Evolutionary conservation across 2,888 invertebrate genomes (phyloP), one percentile per base, ranked within the genome.

Genomic region (Protodeltote pygarga): DNA sequence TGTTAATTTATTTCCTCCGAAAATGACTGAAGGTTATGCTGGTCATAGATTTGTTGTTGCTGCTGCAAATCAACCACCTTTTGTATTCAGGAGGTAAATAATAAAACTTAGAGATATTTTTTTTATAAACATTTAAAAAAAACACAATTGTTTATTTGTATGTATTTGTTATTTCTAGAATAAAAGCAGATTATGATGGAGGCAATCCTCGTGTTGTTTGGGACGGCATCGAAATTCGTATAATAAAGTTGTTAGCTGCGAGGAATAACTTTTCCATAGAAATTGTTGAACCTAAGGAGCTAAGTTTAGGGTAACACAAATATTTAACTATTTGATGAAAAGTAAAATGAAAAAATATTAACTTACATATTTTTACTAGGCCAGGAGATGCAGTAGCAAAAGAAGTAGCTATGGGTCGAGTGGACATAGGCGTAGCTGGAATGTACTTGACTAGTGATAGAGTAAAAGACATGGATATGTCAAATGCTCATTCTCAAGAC

Each of bases 221-320:
- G 95, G 96, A 96, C 77, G 96, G 96, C 5, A 81, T 95, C n/a
- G 96, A 97, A 89, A 85, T 95, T 37, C 93, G 95, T 52, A 70
- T 96, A 8, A 78, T 96, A 1, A 86, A 92, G 48, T 71, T 95
- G 21, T 79, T 96, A 13, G 93, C 94, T 0, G 85, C 93, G 60
- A 89, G 93, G 60, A 93, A 95, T 33, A 96, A 96, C 74, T 96
- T 96, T 72, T 94, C 95, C 0, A 89, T 94, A 4, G 96, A 96
- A 77, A 93, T 95, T 47, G 80, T 92, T 21, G 95, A 95, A 71
- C 93, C 95, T 0, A 83, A 81, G 19, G 91, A 93, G 28, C 62
- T 75, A 3, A 59, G 72, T 25, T 65, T 95, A 81, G 86, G 76
- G 73, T 79, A 70, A 63, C 10, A 14, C 1, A 10, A 15, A 24